Base-by-base conservation (phyloP, 2,797 vertebrate genomes). In the Momotus momota region DNA sequence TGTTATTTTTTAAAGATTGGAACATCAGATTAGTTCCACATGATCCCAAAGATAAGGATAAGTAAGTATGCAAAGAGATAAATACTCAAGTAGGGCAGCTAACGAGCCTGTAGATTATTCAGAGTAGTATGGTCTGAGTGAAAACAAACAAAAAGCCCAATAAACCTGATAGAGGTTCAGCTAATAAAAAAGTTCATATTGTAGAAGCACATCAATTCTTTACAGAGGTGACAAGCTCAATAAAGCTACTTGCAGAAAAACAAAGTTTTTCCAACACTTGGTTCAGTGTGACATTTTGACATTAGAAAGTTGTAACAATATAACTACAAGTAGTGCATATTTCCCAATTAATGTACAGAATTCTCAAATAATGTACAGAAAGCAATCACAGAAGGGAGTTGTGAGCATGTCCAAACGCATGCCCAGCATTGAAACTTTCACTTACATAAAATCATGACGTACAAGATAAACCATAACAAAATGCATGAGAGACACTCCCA, bases 401-500 rank as follows among this genome's bases (percentile, higher is more conserved):
- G 61, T 74, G 78, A 87, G 64, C 64, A n/a, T 43, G 83, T 54
- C 70, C 49, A 38, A 90, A 86, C 40, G 66, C 79, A 72, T 52
- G 82, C n/a, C 58, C 60, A 86, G 80, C 70, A 70, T 18, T 62
- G 65, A 90, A 81, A 81, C 14, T 81, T 85, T 65, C 77, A 51
- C 69, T 31, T 62, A 75, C 4, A 25, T 88, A 54, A 81, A 88
- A 88, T 54, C 65, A 65, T 20, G 25, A 81, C 9, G 17, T 69
- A 67, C 48, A 78, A 86, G 52, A 74, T 48, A 94, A 93, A 85
- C n/a, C 41, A 57, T 21, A n/a, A 55, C 31, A 71, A 95, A 91
- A 74, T 19, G 17, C 7, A 3, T 38, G 10, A 84, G 29, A 75
- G 13, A 26, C 1, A 40, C 10, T 8, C 15, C 62, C 9, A 52